Conservation (phyloP, 2,113 vertebrate species). For the Megaleporinus macrocephalus region DNA sequence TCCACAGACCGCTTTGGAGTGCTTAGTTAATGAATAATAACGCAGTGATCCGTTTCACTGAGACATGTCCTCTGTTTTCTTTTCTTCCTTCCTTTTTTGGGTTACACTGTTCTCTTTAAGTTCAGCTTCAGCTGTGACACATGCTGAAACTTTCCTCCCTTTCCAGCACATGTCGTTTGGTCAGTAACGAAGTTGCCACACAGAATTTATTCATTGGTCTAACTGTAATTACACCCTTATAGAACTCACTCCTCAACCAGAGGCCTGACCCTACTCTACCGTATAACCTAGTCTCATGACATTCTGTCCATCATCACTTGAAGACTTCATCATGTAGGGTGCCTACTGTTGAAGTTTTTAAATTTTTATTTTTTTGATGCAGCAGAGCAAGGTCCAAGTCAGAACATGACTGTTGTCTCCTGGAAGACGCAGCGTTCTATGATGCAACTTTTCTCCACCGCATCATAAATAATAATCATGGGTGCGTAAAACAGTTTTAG, state of each 20-base stretch:
- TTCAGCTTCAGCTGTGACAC: no score
- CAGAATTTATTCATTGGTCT: no score
- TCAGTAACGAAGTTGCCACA: no score
- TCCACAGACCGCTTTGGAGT: neutral
- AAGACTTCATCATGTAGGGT: neutral
- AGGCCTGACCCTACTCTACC: neutral
- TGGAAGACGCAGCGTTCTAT: neutral
- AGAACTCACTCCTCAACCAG: neutral
- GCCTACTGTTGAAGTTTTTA: neutral
- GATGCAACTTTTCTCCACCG: neutral
- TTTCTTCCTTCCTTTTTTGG: neutral
- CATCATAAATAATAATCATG: neutral
- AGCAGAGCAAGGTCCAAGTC: conserved; percentile 10
- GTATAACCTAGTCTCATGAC: neutral
- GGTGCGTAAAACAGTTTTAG: neutral
- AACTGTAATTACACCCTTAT: neutral
- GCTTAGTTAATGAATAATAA: neutral
- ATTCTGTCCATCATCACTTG: neutral
- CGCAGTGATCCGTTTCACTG: neutral
- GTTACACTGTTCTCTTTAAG: neutral
- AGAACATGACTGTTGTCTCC: conserved; percentile 17
- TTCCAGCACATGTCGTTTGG: no score
- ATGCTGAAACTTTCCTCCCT: no score
- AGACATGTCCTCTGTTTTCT: neutral
- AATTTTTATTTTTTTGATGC: conserved; percentile 16